These are phyloP conservation scores for Sigmodon hispidus DNA, from an alignment of 2,113 vertebrate genomes.

Conservation along the genomic window DNA sequence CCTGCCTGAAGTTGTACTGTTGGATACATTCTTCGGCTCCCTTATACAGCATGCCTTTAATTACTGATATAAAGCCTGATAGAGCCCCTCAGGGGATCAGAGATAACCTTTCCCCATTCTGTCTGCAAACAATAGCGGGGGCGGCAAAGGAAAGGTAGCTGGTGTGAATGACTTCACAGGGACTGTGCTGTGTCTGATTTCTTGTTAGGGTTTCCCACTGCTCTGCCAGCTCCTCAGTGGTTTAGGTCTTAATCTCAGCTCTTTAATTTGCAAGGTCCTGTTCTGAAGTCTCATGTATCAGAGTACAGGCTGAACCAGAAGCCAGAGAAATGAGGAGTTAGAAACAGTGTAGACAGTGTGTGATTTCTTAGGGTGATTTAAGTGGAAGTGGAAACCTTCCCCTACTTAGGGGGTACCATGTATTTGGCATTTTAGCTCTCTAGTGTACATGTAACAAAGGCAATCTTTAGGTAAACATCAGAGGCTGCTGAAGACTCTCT, in stretches of 20 bases:
- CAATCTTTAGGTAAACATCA: background rate
- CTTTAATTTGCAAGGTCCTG: background rate
- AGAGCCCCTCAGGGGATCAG: slow-evolving; percentile 82
- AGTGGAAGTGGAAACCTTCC: background rate
- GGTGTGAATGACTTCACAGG: slow-evolving; percentile 41
- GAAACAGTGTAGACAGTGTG: rapidly evolving
- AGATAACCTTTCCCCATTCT: slow-evolving; percentile 85
- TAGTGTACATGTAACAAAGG: background rate
- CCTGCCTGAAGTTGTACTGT: slow-evolving; percentile 76
- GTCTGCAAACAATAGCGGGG: slow-evolving; percentile 85
- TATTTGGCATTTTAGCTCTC: background rate
- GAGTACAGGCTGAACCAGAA: background rate
- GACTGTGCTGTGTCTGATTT: background rate
- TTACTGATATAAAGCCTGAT: slow-evolving; percentile 86
- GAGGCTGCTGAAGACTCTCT: background rate
- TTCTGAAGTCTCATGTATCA: background rate
- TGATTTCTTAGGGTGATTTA: background rate
- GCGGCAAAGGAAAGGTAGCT: slow-evolving; percentile 81
- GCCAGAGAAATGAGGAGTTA: background rate
- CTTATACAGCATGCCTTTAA: slow-evolving; percentile 82
- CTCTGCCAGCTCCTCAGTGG: background rate
- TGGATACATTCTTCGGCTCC: slow-evolving; percentile 78
- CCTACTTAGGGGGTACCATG: background rate
- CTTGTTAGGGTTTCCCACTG: background rate
- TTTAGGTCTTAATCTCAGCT: background rate